Base-by-base conservation (phyloP, 2,888 invertebrate species). In the Trissolcus japonicus region DNA sequence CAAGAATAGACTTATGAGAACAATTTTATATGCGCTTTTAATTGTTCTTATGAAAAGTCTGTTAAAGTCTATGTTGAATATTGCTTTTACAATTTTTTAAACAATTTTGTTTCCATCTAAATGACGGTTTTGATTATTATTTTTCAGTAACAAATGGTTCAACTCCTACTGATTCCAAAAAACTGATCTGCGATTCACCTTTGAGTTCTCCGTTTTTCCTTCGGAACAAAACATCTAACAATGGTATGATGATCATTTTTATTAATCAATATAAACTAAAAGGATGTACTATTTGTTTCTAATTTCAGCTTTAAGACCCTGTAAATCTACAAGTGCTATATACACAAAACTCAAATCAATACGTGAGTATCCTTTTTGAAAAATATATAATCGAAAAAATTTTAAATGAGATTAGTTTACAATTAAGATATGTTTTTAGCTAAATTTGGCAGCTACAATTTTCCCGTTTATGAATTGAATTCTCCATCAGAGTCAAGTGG, bases 301-400 rank as follows among this genome's bases (percentile, higher is more conserved):
- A 63, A 76, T 46, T 81, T 21, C 82, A 84, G 86, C 82, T 59
- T 81, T 86, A 63, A 81, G 85, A 65, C 83, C 81, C 29, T 82
- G 83, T 51, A 86, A 85, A 83, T 87, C 87, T 53, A 84, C 83
- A 56, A 80, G 84, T 78, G 85, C 83, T 6, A 83, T 87, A 60
- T 80, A 85, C 57, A 75, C 80, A 46, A 81, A 82, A 61, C 57
- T 82, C 4, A 43, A 51, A 43, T 25, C 46, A 21, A 61, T 29
- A 51, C 14, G 68, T 68, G 57, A 40, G 51, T 17, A 1, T n/a
- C 6, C 14, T 16, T 19, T 16, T 0, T 51, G 2, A 21, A 17
- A 11, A 51, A 16, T 7, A 16, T 43, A 46, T 3, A 16, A 46
- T 46, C 16, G 7, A 6, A 35, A 35, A 35, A 35, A 6, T 11